Base-by-base conservation (phyloP, 2,113 vertebrate species). In the Daphoenositta chrysoptera region DNA sequence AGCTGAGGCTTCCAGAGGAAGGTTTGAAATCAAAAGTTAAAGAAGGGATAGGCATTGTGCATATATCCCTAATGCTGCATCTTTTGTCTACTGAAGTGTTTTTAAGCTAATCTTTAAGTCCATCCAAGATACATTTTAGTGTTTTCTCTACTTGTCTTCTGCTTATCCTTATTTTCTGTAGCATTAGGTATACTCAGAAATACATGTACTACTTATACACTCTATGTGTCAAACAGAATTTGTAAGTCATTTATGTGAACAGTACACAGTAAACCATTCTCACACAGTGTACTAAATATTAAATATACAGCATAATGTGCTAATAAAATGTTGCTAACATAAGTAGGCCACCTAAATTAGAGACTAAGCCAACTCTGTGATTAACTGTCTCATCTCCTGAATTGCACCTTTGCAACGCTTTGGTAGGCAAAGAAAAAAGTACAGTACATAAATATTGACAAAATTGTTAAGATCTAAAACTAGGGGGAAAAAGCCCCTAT, bases 321-420 rank as follows among this genome's bases (percentile, higher is more conserved):
- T 94, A 95, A 97, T 96, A 96, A 94, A 94, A 95, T 42, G 88
- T 94, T 96, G 47, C 83, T 94, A 96, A 86, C 77, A 26, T 92
- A 97, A 96, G 93, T 96, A 96, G 95, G 96, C 88, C 95, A 92
- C 95, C 93, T 94, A 94, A 96, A 96, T 92, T 93, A 90, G 80
- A 88, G 56, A 65, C 68, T 90, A 90, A 90, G 79, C n/a, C 57
- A 81, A 39, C 64, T 75, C 83, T 78, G 60, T 96, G 65, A 78
- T 96, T 96, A 96, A 95, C 88, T 87, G 53, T 85, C 88, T 97
- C 93, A 71, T 86, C 76, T 90, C 95, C 92, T 94, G 76, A 84
- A 75, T n/a, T 84, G 60, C 21, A 90, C 76, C 83, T 93, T 88
- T 90, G 51, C 51, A 96, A 90, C 31, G 50, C 35, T 88, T 85